Percentiles rank a stretch among this genome's conserved stretches.
Evolutionary conservation across 2,113 vertebrate species (phyloP).

Genomic region (Scopus umbretta): DNA sequence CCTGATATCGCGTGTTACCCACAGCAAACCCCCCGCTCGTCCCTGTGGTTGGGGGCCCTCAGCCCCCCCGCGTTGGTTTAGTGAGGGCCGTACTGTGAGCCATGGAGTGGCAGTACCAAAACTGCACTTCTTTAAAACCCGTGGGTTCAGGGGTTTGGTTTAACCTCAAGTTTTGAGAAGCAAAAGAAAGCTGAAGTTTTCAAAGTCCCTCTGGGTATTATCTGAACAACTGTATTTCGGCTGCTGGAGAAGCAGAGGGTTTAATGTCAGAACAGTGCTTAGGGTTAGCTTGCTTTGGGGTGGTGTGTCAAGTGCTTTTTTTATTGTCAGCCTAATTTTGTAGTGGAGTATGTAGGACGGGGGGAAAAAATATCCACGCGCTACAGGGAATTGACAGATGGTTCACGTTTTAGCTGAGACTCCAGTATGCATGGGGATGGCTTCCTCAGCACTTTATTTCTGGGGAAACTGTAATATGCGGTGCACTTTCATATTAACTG

Average conservation of each 20-base stretch:
- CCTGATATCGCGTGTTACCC: background rate
- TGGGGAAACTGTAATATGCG: background rate
- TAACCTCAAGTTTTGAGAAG: background rate
- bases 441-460: conserved; percentile 16
- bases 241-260: background rate
- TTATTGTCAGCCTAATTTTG: conserved; percentile 16
- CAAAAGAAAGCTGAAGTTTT: background rate
- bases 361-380: background rate
- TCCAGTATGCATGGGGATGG: background rate
- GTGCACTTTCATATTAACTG: background rate
- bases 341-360: background rate
- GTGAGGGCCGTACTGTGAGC: background rate
- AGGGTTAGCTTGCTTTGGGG: background rate
- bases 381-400: conserved; percentile 33
- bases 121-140: background rate
- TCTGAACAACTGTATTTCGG: background rate
- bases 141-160: background rate
- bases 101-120: background rate
- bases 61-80: background rate
- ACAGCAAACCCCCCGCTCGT: background rate
- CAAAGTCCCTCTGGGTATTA: background rate
- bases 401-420: conserved; percentile 42
- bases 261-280: background rate
- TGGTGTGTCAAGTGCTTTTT: background rate
- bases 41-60: background rate